A percentile compares a stretch with the other conserved stretches of the same genome.
Evolutionary conservation across 2,888 invertebrate species (phyloP).

Genomic region (Nowickia ferox): DNA sequence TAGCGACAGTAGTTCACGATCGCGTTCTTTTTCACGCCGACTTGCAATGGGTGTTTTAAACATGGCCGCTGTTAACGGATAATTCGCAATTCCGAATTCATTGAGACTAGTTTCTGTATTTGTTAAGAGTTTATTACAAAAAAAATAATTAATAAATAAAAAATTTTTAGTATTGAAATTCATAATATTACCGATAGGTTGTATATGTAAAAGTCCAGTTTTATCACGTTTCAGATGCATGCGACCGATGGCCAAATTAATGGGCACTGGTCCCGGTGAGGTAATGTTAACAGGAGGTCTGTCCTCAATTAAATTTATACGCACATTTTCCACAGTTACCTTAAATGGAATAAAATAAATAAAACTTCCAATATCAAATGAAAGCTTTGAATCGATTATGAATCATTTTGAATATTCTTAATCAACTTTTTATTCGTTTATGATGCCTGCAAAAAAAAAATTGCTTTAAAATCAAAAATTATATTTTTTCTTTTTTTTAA

Average conservation of each 20-base stretch:
- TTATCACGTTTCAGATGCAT: conserved; percentile 88
- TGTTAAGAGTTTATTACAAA: not conserved
- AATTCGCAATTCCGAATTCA: conserved; percentile 69
- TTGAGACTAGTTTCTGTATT: conserved; percentile 73
- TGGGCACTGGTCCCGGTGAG: conserved; percentile 91
- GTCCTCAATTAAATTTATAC: conserved; percentile 91
- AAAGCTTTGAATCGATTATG: no score
- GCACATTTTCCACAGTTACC: conserved; percentile 90
- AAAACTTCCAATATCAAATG: not conserved
- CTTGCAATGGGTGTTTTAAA: conserved; percentile 50
- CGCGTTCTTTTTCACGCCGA: conserved; percentile 79
- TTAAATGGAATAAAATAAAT: conserved; percentile 77
- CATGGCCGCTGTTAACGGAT: conserved; percentile 70
- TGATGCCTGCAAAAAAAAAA: no score
- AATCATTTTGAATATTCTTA: no score
- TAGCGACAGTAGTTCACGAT: conserved; percentile 83
- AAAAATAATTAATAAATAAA: not conserved
- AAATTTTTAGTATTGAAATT: not conserved
- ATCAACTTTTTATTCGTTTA: no score
- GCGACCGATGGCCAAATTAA: conserved; percentile 89
- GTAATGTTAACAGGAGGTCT: conserved; percentile 91
- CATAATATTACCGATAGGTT: conserved; percentile 84
- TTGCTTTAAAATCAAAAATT: no score
- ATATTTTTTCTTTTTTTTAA: no score
- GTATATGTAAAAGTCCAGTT: conserved; percentile 90